These are phyloP conservation scores for Orussus abietinus DNA, from an alignment of 1,140 invertebrate species.

Conservation along the genomic window DNA sequence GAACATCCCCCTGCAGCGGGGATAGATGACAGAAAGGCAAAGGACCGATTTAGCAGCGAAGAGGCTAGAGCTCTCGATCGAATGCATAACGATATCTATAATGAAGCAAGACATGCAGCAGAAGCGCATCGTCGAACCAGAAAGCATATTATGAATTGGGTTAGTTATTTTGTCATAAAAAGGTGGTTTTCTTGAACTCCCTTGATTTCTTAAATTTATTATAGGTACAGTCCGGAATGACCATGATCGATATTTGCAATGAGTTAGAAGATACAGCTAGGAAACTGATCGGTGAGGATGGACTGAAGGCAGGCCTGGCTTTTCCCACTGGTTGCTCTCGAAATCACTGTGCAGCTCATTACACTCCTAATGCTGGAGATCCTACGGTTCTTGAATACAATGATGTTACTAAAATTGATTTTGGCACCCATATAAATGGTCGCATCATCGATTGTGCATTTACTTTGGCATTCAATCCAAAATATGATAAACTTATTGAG, in stretches of 20 bases:
- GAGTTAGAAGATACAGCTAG: conserved; percentile 90
- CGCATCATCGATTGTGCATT: conserved; percentile 99
- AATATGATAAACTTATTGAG: conserved; percentile 92
- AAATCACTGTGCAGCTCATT: conserved; percentile 99
- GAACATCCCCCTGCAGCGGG: conserved; percentile 66
- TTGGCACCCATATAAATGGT: conserved; percentile 98
- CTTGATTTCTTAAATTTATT: conserved; percentile 2
- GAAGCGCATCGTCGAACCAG: conserved; percentile 91
- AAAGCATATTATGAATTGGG: conserved; percentile 49
- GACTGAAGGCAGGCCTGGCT: conserved; percentile 92
- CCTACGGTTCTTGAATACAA: conserved; percentile 90
- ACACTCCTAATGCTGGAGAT: conserved; percentile 98
- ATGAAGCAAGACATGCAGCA: conserved; percentile 91
- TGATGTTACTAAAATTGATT: conserved; percentile 99
- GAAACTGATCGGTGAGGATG: conserved; percentile 91
- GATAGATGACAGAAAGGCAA: conserved; percentile 78
- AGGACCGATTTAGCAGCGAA: conserved; percentile 83
- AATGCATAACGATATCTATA: conserved; percentile 86
- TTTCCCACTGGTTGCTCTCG: conserved; percentile 99
- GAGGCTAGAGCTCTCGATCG: conserved; percentile 83
- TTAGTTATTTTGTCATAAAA: conserved; percentile 16
- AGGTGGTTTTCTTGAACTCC: conserved; percentile 1
- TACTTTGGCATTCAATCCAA: conserved; percentile 94
- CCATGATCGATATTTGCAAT: conserved; percentile 98
- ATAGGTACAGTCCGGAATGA: conserved; percentile 95